A percentile compares a stretch with the other conserved stretches of the same genome.
phyloP scores from a whole-genome alignment of 2,113 vertebrate species.

The Apus apus region DNA sequence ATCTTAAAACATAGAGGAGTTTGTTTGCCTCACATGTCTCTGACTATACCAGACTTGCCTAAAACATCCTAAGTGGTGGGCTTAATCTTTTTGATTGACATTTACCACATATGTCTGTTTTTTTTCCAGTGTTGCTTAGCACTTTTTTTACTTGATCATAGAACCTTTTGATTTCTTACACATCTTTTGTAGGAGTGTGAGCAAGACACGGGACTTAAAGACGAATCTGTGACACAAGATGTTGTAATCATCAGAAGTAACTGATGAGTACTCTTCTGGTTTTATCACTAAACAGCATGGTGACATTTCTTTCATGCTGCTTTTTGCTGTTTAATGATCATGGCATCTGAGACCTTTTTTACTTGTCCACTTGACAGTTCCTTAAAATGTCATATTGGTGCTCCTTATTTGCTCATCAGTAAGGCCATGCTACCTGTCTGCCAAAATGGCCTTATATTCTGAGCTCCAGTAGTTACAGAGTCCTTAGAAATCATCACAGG shows the following conservation, averaged over 20 bases:
- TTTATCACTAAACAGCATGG: not conserved
- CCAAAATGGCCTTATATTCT: not conserved
- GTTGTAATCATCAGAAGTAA: not conserved
- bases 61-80: not conserved
- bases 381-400: not conserved
- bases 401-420: not conserved
- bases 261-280: not conserved
- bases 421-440: not conserved
- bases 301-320: not conserved
- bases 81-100: not conserved
- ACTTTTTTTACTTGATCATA: not conserved
- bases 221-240: not conserved
- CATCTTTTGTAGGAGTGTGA: not conserved
- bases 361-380: not conserved
- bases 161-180: not conserved
- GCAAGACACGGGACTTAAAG: not conserved
- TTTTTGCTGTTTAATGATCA: not conserved
- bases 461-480: not conserved
- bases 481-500: not conserved
- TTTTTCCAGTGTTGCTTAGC: not conserved
- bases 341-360: not conserved
- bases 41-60: not conserved
- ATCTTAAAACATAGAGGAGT: not conserved
- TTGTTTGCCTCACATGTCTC: not conserved
- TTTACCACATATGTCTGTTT: accelerated